phyloP scores from a whole-genome alignment of 2,888 invertebrate genomes.

The Oligia latruncula region DNA sequence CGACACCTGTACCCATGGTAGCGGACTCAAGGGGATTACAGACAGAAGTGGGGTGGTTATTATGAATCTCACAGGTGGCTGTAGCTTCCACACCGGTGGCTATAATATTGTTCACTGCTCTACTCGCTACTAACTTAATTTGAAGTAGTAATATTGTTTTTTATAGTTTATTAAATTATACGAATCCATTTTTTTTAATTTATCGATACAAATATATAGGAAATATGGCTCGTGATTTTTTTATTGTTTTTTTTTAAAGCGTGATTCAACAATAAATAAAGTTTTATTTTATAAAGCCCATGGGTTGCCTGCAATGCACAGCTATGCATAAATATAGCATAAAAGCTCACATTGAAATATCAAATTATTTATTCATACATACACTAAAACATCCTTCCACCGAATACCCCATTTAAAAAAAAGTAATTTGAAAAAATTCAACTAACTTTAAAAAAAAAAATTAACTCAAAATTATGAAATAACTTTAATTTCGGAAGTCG shows the following conservation, averaged over 20 bases:
- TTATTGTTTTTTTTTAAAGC: background rate
- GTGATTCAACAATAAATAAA: background rate
- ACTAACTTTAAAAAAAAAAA: no score
- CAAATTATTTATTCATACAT: slow-evolving; percentile 1
- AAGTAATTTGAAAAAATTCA: no score
- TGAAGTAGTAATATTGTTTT: slow-evolving; percentile 14
- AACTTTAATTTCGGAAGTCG: no score
- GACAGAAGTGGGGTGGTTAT: slow-evolving; percentile 29
- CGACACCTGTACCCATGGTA: slow-evolving; percentile 55
- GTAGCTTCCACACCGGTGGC: slow-evolving; percentile 29
- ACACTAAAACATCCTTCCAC: no score
- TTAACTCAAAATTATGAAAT: no score
- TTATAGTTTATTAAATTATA: slow-evolving; percentile 33
- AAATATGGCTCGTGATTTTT: background rate
- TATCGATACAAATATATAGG: background rate
- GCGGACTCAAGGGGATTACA: slow-evolving; percentile 49
- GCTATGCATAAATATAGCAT: no score
- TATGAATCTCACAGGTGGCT: slow-evolving; percentile 56
- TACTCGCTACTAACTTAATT: slow-evolving; percentile 10
- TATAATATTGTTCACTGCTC: slow-evolving; percentile 24
- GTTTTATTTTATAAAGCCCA: background rate
- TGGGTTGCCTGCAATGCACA: background rate
- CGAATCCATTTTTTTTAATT: background rate
- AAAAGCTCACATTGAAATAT: background rate
- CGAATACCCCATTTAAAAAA: background rate